Base-by-base conservation (phyloP, 1,140 invertebrate genomes). In the Drosophila prosaltans region DNA sequence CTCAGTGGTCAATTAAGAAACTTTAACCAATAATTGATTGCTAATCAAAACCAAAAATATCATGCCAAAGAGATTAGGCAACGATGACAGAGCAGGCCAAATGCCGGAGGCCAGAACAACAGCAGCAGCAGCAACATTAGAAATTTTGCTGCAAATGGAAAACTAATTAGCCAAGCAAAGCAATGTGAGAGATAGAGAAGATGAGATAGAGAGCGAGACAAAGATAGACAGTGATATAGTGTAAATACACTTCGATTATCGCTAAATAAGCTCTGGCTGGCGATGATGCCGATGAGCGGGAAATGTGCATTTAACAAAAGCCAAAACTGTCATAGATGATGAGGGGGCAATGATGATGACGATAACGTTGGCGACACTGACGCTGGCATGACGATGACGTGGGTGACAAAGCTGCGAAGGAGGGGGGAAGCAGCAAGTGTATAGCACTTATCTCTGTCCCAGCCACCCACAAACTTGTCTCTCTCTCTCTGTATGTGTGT, bases 181-280 rank as follows among this genome's bases (percentile, higher is more conserved):
- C n/a, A 26, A 28, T 2, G 51, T 9, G 1, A 21, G 1, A n/a
- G 65, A 16, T 16, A 16, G 16, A 16, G 16, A 16, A 16, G 16
- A 16, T 16, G 16, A 16, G 16, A 16, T 16, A 16, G 16, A 16
- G 16, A 16, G 16, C 16, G 16, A 16, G 16, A 16, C 16, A 16
- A 16, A 16, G 16, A 16, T 16, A 16, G 16, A 16, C 16, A 16
- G 57, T 40, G 63, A 51, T 39, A 32, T 54, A 76, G 65, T 69
- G 75, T 80, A 70, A 76, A 83, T 80, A 69, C 60, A 80, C 69
- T 84, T 84, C 81, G 81, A 77, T 84, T 84, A 84, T 77, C 69
- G 81, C 69, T 80, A 80, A 84, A 84, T 84, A 80, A 80, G 73
- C 66, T 77, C 54, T 69, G 51, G 73, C 64, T 63, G 6, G 32